These are phyloP conservation scores for Monopis laevigella DNA, from an alignment of 2,888 invertebrate genomes.

Conservation along the genomic window DNA sequence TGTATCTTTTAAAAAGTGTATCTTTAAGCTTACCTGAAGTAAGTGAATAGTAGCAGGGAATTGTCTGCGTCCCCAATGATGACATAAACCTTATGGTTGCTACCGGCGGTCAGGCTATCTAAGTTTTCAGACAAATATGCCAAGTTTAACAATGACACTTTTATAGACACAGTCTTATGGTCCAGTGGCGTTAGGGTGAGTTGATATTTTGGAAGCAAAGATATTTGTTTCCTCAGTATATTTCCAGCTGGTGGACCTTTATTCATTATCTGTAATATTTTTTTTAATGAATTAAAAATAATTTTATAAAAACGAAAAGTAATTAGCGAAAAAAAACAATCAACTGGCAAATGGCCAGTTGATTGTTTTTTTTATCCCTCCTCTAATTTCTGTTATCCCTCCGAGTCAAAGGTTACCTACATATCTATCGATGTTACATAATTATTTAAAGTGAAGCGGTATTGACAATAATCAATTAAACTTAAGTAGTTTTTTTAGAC, in stretches of 20 bases:
- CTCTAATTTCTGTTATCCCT: no score
- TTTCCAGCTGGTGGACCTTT: constrained; percentile 79
- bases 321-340: no score
- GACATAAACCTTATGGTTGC: constrained; percentile 62
- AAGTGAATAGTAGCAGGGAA: constrained; percentile 62
- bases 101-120: constrained; percentile 51
- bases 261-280: constrained; percentile 70
- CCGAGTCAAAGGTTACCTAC: not conserved
- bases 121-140: constrained; percentile 46
- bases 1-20: no score
- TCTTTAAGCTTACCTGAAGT: constrained; percentile 55
- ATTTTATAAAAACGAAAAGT: no score
- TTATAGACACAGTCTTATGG: constrained; percentile 34
- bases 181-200: constrained; percentile 43
- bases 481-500: no score
- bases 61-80: constrained; percentile 74
- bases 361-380: no score
- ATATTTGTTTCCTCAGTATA: constrained; percentile 69
- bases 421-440: no score
- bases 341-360: no score
- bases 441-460: no score
- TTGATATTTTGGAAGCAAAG: constrained; percentile 71
- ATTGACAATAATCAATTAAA: no score
- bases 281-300: not conserved
- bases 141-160: constrained; percentile 48